Percentiles rank a stretch among this genome's conserved stretches.
phyloP scores from a whole-genome alignment of 2,888 invertebrate species.

The Agrochola litura region DNA sequence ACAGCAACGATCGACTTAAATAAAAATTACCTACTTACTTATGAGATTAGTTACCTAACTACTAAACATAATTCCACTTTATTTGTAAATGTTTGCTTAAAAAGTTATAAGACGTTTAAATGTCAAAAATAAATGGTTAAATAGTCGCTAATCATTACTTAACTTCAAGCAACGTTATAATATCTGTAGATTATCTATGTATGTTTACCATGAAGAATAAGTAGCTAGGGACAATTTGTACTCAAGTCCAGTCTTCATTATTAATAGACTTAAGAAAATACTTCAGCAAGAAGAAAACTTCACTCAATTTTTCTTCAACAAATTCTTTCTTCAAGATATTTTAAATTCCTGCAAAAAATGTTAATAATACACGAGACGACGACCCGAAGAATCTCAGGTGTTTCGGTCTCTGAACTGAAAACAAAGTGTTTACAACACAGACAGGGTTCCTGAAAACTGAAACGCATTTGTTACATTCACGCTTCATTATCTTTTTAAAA shows the following conservation, averaged over 20 bases:
- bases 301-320: conserved; percentile 3
- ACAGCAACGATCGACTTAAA: too few species aligned
- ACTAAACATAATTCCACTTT: too few species aligned
- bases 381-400: conserved; percentile 54
- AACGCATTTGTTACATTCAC: conserved; percentile 57
- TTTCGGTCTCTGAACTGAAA: conserved; percentile 42
- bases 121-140: too few species aligned
- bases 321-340: conserved; percentile 28
- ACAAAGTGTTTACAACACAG: conserved; percentile 39
- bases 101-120: too few species aligned
- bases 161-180: too few species aligned
- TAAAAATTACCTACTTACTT: too few species aligned
- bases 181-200: too few species aligned
- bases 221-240: not conserved
- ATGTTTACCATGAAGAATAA: too few species aligned
- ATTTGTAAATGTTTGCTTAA: too few species aligned
- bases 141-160: too few species aligned
- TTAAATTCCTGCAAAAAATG: conserved; percentile 23
- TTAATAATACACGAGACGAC: conserved; percentile 37
- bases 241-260: not conserved
- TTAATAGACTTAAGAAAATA: conserved; percentile 19
- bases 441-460: conserved; percentile 49
- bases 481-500: conserved; percentile 47
- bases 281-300: conserved; percentile 5
- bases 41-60: too few species aligned